Conservation (phyloP, 2,113 vertebrate genomes). For the Egretta garzetta region DNA sequence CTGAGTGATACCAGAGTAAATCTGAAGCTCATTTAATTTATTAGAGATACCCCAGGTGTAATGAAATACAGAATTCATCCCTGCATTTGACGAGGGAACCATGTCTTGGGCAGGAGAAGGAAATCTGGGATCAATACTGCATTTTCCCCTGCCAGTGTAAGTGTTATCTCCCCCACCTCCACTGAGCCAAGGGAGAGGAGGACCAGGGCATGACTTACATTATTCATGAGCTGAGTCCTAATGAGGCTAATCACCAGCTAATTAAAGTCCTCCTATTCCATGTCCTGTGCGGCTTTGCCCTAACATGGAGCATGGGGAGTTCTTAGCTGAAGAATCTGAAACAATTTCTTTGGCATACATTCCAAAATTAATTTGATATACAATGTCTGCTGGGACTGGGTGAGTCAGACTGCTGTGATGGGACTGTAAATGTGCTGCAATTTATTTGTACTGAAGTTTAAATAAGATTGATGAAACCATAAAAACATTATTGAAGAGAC, state of each 20-base stretch:
- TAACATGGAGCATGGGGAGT: background rate
- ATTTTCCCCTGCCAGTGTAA: background rate
- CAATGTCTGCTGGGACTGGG: slow-evolving; percentile 12
- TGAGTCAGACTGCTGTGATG: slow-evolving; percentile 70
- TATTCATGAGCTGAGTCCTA: background rate
- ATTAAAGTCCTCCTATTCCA: background rate
- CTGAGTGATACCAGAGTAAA: background rate
- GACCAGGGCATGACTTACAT: background rate
- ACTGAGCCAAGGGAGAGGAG: background rate
- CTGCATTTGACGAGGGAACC: background rate
- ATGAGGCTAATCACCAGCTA: slow-evolving; percentile 18
- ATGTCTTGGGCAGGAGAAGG: background rate
- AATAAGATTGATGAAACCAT: slow-evolving; percentile 64
- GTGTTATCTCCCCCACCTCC: background rate
- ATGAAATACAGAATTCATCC: background rate
- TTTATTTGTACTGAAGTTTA: slow-evolving; percentile 54
- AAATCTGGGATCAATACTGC: background rate
- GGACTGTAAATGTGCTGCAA: slow-evolving; percentile 38
- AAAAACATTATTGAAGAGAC: slow-evolving; percentile 32
- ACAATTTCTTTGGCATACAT: slow-evolving; percentile 46
- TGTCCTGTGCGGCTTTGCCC: background rate
- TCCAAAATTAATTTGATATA: slow-evolving; percentile 69
- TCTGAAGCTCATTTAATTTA: background rate
- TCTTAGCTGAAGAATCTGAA: slow-evolving; percentile 51
- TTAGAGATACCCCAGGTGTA: background rate